Conservation (phyloP, 2,797 vertebrate species). For the Geotrypetes seraphini region DNA sequence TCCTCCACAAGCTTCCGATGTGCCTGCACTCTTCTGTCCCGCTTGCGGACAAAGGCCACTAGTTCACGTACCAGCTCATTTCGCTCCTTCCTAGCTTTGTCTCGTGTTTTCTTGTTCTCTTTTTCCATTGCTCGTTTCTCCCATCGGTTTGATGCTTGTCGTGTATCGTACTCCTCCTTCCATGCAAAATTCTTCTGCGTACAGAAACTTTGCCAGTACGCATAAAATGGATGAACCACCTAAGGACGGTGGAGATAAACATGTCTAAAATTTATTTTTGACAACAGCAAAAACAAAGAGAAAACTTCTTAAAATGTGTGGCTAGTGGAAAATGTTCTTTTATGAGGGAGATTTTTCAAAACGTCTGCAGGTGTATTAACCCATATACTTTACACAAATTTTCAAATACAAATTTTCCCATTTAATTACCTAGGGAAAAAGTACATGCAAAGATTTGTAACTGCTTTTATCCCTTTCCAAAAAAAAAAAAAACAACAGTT, state of each 20-base stretch:
- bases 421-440: too few relatives aligned
- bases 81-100: slow-evolving; percentile 83
- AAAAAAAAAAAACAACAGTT: too few relatives aligned
- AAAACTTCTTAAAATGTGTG: too few relatives aligned
- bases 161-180: slow-evolving; percentile 92
- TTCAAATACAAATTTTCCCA: too few relatives aligned
- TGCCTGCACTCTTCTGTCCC: slow-evolving; percentile 83
- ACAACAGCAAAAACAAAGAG: too few relatives aligned
- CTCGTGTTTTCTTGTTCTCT: slow-evolving; percentile 87
- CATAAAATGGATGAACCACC: slow-evolving; percentile 91
- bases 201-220: slow-evolving; percentile 95
- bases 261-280: too few relatives aligned
- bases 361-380: too few relatives aligned
- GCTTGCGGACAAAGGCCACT: slow-evolving; percentile 85
- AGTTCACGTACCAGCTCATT: slow-evolving; percentile 83
- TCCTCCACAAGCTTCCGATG: slow-evolving; percentile 87
- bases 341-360: too few relatives aligned
- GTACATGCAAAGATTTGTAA: too few relatives aligned
- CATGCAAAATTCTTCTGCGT: slow-evolving; percentile 86
- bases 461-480: too few relatives aligned
- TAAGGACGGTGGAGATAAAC: slow-evolving; percentile 26
- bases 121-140: slow-evolving; percentile 97
- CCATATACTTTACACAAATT: too few relatives aligned
- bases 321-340: too few relatives aligned
- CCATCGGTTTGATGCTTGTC: slow-evolving; percentile 91